Evolutionary conservation across 1,140 invertebrate species (phyloP).

Genomic region (Macrocentrus cingulum): DNA sequence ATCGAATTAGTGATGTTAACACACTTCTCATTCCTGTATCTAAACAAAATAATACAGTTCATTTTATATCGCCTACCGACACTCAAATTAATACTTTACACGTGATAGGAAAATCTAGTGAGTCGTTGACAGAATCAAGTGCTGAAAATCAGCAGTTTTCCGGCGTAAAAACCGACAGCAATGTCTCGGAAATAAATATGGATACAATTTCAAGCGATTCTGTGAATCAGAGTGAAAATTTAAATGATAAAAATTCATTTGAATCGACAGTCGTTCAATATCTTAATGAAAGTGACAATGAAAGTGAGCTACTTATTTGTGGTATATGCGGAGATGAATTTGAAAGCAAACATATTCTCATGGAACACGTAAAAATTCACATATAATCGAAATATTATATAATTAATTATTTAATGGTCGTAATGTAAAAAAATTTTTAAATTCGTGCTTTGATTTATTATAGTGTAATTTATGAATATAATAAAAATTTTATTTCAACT

Average conservation of each 20-base stretch:
- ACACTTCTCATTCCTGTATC: constrained; percentile 37
- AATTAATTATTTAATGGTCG: too few relatives aligned
- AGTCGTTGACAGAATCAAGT: constrained; percentile 44
- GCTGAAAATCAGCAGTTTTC: constrained; percentile 44
- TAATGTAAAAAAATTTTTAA: too few relatives aligned
- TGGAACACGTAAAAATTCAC: constrained; percentile 55
- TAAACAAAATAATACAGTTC: constrained; percentile 28
- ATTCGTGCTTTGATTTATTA: too few relatives aligned
- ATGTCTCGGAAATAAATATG: constrained; percentile 30
- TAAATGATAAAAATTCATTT: constrained; percentile 22
- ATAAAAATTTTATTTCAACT: too few relatives aligned
- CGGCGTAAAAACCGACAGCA: constrained; percentile 43
- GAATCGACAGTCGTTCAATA: constrained; percentile 36
- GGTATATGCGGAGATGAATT: constrained; percentile 54
- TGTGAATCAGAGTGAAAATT: constrained; percentile 15
- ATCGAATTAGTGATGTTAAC: constrained; percentile 25
- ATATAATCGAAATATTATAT: constrained; percentile 47
- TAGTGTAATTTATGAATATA: too few relatives aligned
- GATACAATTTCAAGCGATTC: constrained; percentile 30
- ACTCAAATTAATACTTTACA: constrained; percentile 35
- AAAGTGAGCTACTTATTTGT: constrained; percentile 43
- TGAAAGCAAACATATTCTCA: constrained; percentile 46
- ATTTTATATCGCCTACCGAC: constrained; percentile 6
- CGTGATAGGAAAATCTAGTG: constrained; percentile 49
- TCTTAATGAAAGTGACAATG: constrained; percentile 33